A percentile compares a stretch with the other conserved stretches of the same genome.
Evolutionary conservation across 2,797 vertebrate genomes (phyloP).

Genomic region (Micromesistius poutassou): DNA sequence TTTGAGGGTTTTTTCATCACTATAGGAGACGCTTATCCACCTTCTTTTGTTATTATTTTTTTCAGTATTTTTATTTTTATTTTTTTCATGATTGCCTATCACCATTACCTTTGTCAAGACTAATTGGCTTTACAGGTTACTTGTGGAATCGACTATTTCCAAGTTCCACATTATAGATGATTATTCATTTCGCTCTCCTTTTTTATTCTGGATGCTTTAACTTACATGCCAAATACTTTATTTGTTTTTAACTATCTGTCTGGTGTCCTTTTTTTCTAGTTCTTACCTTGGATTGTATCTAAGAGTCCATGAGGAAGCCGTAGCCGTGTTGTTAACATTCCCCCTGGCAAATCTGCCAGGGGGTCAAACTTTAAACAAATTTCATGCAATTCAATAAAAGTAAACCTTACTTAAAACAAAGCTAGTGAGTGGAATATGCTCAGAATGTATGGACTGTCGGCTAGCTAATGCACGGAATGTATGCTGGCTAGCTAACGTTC

Average conservation of each 20-base stretch:
- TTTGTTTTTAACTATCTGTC: slow-evolving; percentile 18
- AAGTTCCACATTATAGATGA: background rate
- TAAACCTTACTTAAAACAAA: no score
- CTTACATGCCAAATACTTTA: slow-evolving; percentile 41
- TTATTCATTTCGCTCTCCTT: background rate
- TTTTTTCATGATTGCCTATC: background rate
- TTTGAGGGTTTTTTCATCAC: background rate
- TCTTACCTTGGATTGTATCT: background rate
- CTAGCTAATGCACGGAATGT: no score
- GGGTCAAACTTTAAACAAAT: no score
- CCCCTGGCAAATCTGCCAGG: no score
- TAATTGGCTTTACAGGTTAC: background rate
- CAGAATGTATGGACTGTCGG: no score
- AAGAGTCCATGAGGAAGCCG: no score
- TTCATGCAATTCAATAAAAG: no score
- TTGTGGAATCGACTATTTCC: background rate
- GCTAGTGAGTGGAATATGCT: no score
- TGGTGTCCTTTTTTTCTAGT: background rate
- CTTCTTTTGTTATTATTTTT: background rate
- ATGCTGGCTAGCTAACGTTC: no score
- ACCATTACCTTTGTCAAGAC: background rate
- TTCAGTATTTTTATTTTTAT: background rate
- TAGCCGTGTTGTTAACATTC: no score
- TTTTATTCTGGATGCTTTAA: background rate
- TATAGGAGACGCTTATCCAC: no score